These are phyloP conservation scores for Volucella inflata DNA, from an alignment of 2,888 invertebrate species.

Conservation along the genomic window DNA sequence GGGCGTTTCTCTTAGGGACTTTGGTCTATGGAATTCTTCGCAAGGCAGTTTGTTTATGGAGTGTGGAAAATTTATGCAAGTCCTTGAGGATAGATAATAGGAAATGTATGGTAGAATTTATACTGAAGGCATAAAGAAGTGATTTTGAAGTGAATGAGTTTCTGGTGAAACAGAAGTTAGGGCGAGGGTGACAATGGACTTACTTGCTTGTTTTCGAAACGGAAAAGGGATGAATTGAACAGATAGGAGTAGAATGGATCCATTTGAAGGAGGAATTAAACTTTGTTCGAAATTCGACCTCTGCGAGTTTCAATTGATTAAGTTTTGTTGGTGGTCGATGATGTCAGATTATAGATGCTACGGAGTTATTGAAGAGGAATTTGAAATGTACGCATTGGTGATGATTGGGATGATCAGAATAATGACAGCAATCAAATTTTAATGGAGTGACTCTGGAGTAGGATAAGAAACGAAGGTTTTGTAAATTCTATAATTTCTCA, in stretches of 20 bases:
- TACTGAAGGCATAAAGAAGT: slow-evolving; percentile 19
- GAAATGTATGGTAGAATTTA: slow-evolving; percentile 26
- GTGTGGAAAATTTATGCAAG: slow-evolving; percentile 61
- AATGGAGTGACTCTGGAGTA: too few relatives aligned
- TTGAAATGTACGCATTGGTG: too few relatives aligned
- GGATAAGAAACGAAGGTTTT: too few relatives aligned
- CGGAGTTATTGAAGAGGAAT: too few relatives aligned
- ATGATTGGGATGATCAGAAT: too few relatives aligned
- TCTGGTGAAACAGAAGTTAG: too few relatives aligned
- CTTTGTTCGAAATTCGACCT: not conserved
- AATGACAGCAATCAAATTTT: too few relatives aligned
- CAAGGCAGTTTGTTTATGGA: slow-evolving; percentile 49
- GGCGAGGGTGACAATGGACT: slow-evolving; percentile 1
- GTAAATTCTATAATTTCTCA: too few relatives aligned
- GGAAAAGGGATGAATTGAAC: slow-evolving; percentile 2
- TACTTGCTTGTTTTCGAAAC: slow-evolving; percentile 5
- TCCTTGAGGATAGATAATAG: slow-evolving; percentile 46
- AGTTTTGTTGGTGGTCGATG: too few relatives aligned
- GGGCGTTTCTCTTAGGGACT: slow-evolving; percentile 7
- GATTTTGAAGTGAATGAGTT: slow-evolving; percentile 1
- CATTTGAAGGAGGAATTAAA: not conserved
- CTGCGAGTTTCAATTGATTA: too few relatives aligned
- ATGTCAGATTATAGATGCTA: too few relatives aligned
- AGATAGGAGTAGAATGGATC: not conserved
- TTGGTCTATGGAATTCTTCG: slow-evolving; percentile 14